Base-by-base conservation (phyloP, 2,888 invertebrate species). In the Orgyia antiqua region DNA sequence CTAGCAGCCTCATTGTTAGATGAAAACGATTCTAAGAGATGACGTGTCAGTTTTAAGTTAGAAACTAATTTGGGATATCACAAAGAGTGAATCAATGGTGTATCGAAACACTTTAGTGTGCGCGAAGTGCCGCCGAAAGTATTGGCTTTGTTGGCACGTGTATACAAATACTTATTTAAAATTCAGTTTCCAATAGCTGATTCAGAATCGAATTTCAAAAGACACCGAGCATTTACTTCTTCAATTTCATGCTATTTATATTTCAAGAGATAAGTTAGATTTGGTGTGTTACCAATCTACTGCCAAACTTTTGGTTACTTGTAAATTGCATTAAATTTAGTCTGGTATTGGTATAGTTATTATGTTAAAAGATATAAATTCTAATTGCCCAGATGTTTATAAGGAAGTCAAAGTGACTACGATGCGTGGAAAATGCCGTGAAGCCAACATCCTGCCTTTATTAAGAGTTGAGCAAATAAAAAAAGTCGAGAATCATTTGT, bases 21-120 rank as follows among this genome's bases (percentile, higher is more conserved):
- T 67, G 78, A 77, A 77, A 80, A 75, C 72, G 76, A 76, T 75
- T 80, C 79, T 72, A 68, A 66, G 65, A 68, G 75, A 86, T 86
- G 86, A 84, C 86, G 65, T 54, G 77, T 67, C 72, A 64, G 62
- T 82, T 83, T 82, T 63, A 59, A 58, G 64, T 76, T 65, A 57
- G 80, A 86, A 86, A 86, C 86, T 86, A 86, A 86, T 86, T 86
- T 86, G 75, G 68, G 71, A 74, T 77, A 80, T 76, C 74, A 84
- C 86, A 82, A 80, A 79, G 76, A 75, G 71, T 70, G 31, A 36
- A 72, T 78, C 76, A 74, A 79, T 79, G 78, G 66, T 70, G 68
- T 70, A 68, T 76, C 66, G 77, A 78, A 80, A 79, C 78, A 70
- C 65, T 62, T 74, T 77, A 78, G 64, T 75, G 68, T 58, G 69